These are phyloP conservation scores for Arge pagana DNA, from an alignment of 2,888 invertebrate genomes.

Conservation along the genomic window DNA sequence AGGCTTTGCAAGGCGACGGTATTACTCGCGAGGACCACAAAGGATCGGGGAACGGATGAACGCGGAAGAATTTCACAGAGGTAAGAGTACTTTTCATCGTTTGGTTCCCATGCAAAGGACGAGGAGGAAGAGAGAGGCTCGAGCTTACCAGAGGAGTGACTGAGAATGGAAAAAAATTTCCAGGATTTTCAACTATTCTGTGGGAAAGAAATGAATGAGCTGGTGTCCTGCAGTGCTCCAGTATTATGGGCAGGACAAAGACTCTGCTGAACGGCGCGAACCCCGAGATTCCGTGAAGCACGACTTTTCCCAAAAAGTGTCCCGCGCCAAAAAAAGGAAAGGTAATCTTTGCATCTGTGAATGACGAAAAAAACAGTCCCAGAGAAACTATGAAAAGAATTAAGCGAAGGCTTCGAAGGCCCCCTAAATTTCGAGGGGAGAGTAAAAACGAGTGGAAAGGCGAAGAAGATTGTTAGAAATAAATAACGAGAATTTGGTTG, in stretches of 20 bases:
- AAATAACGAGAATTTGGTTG: too few species aligned
- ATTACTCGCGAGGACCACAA: too few species aligned
- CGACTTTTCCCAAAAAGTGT: too few species aligned
- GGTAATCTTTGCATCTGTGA: too few species aligned
- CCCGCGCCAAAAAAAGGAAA: too few species aligned
- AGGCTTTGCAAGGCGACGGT: too few species aligned
- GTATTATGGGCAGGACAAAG: constrained; percentile 22
- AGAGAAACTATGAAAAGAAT: constrained; percentile 3
- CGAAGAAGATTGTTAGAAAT: too few species aligned
- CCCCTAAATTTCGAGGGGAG: too few species aligned
- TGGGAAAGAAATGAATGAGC: constrained; percentile 49
- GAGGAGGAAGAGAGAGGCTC: constrained; percentile 6
- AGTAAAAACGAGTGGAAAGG: too few species aligned
- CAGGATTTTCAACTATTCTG: constrained; percentile 50
- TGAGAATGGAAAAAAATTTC: constrained; percentile 34
- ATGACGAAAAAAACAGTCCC: neutral
- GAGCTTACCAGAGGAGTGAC: constrained; percentile 10
- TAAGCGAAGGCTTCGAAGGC: neutral
- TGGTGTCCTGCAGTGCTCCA: constrained; percentile 43
- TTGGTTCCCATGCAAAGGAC: constrained; percentile 38
- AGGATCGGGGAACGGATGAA: too few species aligned
- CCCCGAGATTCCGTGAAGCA: too few species aligned
- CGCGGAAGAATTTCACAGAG: too few species aligned
- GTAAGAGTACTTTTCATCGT: constrained; percentile 14
- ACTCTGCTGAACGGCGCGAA: neutral